Evolutionary conservation across 2,888 invertebrate species (phyloP), one percentile per base, ranked within the genome.

Genomic region (Athalia circularis): DNA sequence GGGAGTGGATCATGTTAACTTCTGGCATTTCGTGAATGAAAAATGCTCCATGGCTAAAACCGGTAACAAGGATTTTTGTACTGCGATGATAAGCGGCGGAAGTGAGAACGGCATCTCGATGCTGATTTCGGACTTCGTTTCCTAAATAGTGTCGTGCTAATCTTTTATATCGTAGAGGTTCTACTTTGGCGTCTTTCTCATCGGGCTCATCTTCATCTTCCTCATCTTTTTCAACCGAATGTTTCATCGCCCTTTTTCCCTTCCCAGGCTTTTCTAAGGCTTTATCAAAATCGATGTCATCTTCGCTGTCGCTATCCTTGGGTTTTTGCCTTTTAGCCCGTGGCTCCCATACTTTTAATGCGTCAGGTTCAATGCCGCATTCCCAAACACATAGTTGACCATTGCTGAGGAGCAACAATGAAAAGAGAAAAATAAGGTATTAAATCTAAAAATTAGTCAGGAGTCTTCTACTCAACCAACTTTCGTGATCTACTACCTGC

Each of bases 11-110:
- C 83, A 98, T 91, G 86, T 95, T 97, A 77, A 98, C 96, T 65
- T 97, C 97, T 0, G 99, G 99, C 92, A 99, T 93, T 90, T 99
- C 98, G 88, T 99, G 96, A 0, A 99, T 92, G 87, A 96, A 96
- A 92, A 99, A 99, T 47, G 95, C 93, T 2, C 99, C 99, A 82
- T 94, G 96, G 13, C 95, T 95, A 89, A 97, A 99, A 6, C 98
- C 99, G 54, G 96, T 95, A 0, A 99, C 96, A 77, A 99, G 91
- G 82, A 99, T 93, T 88, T 94, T 95, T 0, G 94, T 94, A 1
- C 93, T 92, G 82, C 93, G 93, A 88, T 98, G 97, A 90, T 97
- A 99, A 65, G 95, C 94, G 0, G 95, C 95, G 0, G 97, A 93
- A 0, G 97, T 96, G 0, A 99, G 90, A 77, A 92, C 90, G 0